A percentile compares a stretch with the other conserved stretches of the same genome.
phyloP scores from a whole-genome alignment of 2,888 invertebrate genomes.

The Esperia sulphurella region DNA sequence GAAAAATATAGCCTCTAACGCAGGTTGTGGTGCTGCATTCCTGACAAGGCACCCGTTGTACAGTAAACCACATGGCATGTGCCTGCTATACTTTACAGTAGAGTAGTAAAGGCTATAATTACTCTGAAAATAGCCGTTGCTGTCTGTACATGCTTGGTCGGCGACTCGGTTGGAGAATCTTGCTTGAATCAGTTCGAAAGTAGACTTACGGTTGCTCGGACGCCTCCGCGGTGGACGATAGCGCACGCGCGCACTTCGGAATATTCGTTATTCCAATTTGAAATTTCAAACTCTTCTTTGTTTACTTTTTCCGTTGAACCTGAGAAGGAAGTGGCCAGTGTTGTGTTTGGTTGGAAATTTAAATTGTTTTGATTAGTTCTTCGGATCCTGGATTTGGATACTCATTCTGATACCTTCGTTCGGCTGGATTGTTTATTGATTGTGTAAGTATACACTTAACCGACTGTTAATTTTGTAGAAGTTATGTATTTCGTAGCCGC shows the following conservation, averaged over 20 bases:
- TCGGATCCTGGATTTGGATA: constrained; percentile 42
- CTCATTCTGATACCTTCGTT: constrained; percentile 27
- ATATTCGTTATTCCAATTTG: constrained; percentile 42
- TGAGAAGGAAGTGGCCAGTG: constrained; percentile 52
- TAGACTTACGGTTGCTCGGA: constrained; percentile 57
- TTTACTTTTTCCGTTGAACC: constrained; percentile 17
- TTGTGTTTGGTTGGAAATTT: constrained; percentile 42
- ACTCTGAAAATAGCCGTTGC: neutral
- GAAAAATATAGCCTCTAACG: constrained; percentile 45
- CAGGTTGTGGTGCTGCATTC: constrained; percentile 67
- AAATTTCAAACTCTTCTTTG: constrained; percentile 30
- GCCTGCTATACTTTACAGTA: neutral
- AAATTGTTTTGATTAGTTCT: constrained; percentile 46
- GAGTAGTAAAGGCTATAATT: neutral
- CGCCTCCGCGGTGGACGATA: constrained; percentile 39
- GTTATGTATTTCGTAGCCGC: too few species aligned
- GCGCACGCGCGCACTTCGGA: constrained; percentile 41
- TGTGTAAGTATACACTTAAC: constrained; percentile 49
- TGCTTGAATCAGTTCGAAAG: constrained; percentile 66
- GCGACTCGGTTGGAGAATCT: constrained; percentile 31
- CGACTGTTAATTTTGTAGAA: neutral
- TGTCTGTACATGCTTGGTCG: constrained; percentile 26
- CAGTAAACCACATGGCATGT: constrained; percentile 1
- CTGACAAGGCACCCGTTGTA: constrained; percentile 41
- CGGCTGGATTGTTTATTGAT: constrained; percentile 50